Evolutionary conservation across 2,113 vertebrate genomes (phyloP), one percentile per base, ranked within the genome.

Genomic region (Himantopus leucocephalus): DNA sequence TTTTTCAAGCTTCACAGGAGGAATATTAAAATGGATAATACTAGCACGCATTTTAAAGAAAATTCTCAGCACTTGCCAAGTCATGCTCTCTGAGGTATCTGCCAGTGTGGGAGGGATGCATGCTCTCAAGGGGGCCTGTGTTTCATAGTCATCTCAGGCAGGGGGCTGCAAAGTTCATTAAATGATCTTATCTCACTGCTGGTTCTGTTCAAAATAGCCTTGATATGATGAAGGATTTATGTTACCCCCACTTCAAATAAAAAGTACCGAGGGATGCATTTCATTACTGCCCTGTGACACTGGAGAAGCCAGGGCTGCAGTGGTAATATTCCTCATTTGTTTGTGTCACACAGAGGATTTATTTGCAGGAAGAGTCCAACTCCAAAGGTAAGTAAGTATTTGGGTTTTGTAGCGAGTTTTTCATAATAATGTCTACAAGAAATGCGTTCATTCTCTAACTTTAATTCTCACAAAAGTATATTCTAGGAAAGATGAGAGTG

Each of bases 161-260:
- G 96, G 97, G 97, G 96, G 97, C 98, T 98, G 95, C 94, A 97
- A 96, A 96, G 97, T 97, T 98, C 97, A 97, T 97, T 96, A 97
- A 98, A 97, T 97, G 97, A 96, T 97, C 96, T 98, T 96, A 98
- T 98, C 97, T 96, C 56, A 0, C 88, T 96, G 82, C 86, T 95
- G 88, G 95, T 96, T 97, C 97, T 97, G 88, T 95, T 98, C 97
- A 96, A 97, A 98, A 97, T 97, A 98, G 97, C 96, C 96, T 97
- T 98, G 97, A 96, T 95, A 96, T 29, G 91, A 96, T 96, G 92
- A 97, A 97, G 95, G 97, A 98, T 98, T 98, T 98, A 97, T 97
- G 84, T 97, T 96, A 97, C 95, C 88, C 74, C 79, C 86, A 86
- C 96, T 97, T 92, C 90, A 88, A 92, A 98, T 98, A 98, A 98